Evolutionary conservation across 2,888 invertebrate species (phyloP).

Genomic region (Uloborus plumipes): DNA sequence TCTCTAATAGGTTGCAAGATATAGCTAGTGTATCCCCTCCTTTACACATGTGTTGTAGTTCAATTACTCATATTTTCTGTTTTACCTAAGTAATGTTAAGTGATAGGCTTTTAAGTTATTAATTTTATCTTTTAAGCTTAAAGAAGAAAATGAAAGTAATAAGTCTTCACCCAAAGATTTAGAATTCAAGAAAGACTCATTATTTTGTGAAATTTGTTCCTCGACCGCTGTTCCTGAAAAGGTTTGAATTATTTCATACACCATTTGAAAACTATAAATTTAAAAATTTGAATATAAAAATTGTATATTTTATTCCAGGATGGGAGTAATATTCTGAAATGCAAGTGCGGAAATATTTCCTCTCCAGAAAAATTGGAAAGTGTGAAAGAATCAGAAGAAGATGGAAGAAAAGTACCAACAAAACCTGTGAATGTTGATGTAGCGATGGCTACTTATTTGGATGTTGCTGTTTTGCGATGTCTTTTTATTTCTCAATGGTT

Average conservation of each 20-base stretch:
- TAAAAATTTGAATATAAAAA: neutral
- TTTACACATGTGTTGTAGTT: no score
- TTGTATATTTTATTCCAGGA: conserved; percentile 19
- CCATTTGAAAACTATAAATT: neutral
- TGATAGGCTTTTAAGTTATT: neutral
- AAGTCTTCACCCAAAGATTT: conserved; percentile 45
- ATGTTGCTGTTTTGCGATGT: conserved; percentile 95
- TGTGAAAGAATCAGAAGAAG: conserved; percentile 12
- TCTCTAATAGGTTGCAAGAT: no score
- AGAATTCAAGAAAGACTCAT: conserved; percentile 39
- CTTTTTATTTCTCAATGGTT: conserved; percentile 97
- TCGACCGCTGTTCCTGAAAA: conserved; percentile 20
- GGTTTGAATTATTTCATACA: conserved; percentile 8
- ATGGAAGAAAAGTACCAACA: neutral
- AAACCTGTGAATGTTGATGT: conserved; percentile 43
- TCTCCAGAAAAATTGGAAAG: conserved; percentile 25
- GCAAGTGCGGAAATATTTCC: conserved; percentile 44
- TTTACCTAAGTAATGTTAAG: neutral
- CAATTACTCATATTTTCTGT: neutral
- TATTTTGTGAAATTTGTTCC: conserved; percentile 51
- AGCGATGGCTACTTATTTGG: conserved; percentile 90
- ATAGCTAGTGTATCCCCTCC: no score
- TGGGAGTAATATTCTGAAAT: conserved; percentile 38
- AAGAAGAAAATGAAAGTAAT: conserved; percentile 51
- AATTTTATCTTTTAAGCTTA: conserved; percentile 6